These are phyloP conservation scores for Gyps fulvus DNA, from an alignment of 2,113 vertebrate species.

Conservation along the genomic window DNA sequence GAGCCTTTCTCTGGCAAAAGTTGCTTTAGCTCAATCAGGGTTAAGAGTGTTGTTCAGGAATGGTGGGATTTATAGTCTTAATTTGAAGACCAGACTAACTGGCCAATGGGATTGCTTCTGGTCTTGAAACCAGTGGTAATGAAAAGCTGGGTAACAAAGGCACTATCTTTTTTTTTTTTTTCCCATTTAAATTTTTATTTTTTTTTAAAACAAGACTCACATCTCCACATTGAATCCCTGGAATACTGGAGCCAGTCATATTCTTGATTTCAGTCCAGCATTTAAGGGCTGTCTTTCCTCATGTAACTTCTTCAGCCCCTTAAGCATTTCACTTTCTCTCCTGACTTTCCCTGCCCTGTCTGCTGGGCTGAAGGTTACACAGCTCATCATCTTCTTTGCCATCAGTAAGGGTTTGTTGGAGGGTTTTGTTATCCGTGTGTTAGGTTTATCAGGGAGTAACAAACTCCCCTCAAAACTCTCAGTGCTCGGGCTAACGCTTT, in stretches of 20 bases:
- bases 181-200: background rate
- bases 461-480: background rate
- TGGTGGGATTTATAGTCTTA: background rate
- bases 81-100: background rate
- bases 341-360: background rate
- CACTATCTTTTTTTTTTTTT: too few species aligned
- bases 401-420: background rate
- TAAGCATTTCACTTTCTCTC: background rate
- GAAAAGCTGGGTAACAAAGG: background rate
- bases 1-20: background rate
- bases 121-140: background rate
- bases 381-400: background rate
- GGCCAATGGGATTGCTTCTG: background rate
- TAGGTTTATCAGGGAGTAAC: background rate
- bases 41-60: background rate
- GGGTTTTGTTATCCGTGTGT: background rate
- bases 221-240: background rate
- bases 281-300: background rate
- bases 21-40: background rate
- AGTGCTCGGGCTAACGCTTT: background rate
- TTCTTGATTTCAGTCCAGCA: background rate
- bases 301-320: background rate
- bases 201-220: background rate
- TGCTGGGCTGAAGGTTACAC: background rate
- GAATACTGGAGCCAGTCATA: background rate